Conservation (phyloP, 2,797 vertebrate species). For the Semaprochilodus insignis region DNA sequence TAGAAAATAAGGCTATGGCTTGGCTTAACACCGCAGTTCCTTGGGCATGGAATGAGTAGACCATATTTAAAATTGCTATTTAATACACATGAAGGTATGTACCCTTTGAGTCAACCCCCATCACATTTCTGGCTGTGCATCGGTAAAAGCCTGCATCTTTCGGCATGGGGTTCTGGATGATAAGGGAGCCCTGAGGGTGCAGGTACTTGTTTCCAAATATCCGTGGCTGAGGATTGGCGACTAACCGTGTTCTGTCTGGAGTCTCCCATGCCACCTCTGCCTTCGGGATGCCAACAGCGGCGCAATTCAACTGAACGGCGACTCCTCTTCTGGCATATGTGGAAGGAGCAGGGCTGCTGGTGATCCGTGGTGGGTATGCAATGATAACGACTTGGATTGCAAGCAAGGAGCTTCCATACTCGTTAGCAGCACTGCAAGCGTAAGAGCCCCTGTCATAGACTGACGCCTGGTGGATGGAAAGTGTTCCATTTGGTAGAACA, state of each 20-base stretch:
- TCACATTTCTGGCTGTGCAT: conserved; percentile 89
- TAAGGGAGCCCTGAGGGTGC: conserved; percentile 88
- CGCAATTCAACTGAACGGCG: conserved; percentile 86
- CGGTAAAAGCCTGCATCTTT: conserved; percentile 88
- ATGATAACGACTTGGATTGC: conserved; percentile 83
- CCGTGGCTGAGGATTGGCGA: conserved; percentile 81
- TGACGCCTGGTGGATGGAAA: conserved; percentile 84
- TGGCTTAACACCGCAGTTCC: conserved; percentile 69
- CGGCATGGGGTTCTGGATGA: conserved; percentile 85
- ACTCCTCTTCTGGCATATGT: conserved; percentile 84
- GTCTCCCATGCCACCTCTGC: conserved; percentile 90
- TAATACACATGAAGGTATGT: conserved; percentile 90
- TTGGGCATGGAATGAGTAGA: conserved; percentile 48
- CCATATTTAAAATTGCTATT: conserved; percentile 49
- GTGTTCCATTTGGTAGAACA: conserved; percentile 84
- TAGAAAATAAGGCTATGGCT: conserved; percentile 62
- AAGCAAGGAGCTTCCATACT: conserved; percentile 80
- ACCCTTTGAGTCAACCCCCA: conserved; percentile 86
- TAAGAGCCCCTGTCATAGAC: conserved; percentile 90
- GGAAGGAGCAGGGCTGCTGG: conserved; percentile 83
- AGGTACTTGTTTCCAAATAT: conserved; percentile 90
- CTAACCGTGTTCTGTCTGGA: conserved; percentile 83
- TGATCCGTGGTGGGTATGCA: conserved; percentile 87
- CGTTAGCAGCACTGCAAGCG: conserved; percentile 80
- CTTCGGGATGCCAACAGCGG: conserved; percentile 83